Conservation (phyloP, 2,797 vertebrate genomes). For the Okamejei kenojei region DNA sequence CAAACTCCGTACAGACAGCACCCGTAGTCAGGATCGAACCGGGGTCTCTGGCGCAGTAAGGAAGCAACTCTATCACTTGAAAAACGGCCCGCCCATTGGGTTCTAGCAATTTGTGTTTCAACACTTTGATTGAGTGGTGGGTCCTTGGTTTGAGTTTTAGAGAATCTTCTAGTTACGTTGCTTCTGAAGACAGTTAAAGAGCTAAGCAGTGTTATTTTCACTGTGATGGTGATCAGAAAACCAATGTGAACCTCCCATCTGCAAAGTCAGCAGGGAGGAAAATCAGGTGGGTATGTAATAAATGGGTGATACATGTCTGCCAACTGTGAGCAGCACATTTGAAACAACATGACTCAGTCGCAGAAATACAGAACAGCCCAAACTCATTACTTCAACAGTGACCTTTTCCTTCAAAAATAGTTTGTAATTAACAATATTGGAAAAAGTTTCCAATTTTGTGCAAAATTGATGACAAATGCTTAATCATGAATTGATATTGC, state of each 20-base stretch:
- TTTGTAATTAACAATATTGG: slow-evolving; percentile 9
- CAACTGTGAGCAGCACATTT: background rate
- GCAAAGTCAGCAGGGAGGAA: background rate
- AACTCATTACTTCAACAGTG: slow-evolving; percentile 4
- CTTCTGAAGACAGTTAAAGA: background rate
- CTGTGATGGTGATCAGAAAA: background rate
- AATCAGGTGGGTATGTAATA: background rate
- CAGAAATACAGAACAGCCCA: background rate
- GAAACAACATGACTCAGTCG: slow-evolving; percentile 25
- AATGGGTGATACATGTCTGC: background rate
- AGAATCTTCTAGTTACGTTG: background rate
- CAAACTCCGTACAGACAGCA: no score
- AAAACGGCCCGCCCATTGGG: no score
- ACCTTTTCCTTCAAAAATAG: background rate
- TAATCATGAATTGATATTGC: slow-evolving; percentile 27
- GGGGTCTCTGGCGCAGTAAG: no score
- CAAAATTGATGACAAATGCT: background rate
- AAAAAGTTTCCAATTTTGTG: slow-evolving; percentile 1
- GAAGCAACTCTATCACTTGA: no score
- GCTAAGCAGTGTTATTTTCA: background rate
- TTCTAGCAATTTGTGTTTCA: no score
- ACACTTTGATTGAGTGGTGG: no score
- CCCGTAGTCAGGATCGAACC: no score
- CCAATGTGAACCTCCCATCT: background rate
- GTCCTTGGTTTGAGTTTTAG: background rate